Percentiles rank a stretch among this genome's conserved stretches.
These are phyloP conservation scores for Cremastinae sp. DNA, from an alignment of 2,888 invertebrate species.

Conservation along the genomic window DNA sequence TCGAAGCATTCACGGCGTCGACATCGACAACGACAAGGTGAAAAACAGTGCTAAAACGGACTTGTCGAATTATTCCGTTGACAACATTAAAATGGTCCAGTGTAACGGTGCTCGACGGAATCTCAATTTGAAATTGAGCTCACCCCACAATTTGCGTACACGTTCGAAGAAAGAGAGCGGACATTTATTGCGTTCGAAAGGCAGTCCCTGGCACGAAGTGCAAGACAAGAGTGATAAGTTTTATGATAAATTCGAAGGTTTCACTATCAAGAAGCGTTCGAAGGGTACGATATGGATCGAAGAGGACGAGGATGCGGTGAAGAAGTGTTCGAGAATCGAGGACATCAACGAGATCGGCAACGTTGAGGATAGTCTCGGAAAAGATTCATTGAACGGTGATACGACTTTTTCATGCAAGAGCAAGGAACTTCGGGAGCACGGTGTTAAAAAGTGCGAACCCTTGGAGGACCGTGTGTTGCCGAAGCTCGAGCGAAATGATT, in stretches of 20 bases:
- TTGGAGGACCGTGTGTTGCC: constrained; percentile 49
- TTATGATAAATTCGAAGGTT: constrained; percentile 76
- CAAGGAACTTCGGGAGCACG: constrained; percentile 57
- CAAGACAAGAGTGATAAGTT: constrained; percentile 72
- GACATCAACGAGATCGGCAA: constrained; percentile 60
- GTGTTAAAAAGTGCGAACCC: constrained; percentile 44
- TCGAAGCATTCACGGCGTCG: constrained; percentile 70
- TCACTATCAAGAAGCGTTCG: constrained; percentile 76
- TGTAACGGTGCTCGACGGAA: constrained; percentile 77
- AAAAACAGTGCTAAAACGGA: constrained; percentile 68
- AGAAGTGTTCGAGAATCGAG: constrained; percentile 65
- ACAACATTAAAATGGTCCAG: constrained; percentile 77
- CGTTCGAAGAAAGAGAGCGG: constrained; percentile 78
- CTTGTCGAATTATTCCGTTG: constrained; percentile 68
- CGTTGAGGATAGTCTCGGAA: constrained; percentile 23
- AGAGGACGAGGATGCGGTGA: constrained; percentile 71
- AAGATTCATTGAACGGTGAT: constrained; percentile 37
- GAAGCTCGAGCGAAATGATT: constrained; percentile 55
- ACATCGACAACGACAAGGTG: constrained; percentile 70
- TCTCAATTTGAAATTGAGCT: constrained; percentile 73
- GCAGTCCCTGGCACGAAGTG: constrained; percentile 75
- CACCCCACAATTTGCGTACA: constrained; percentile 77
- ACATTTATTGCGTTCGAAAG: constrained; percentile 77
- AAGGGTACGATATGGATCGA: constrained; percentile 79
- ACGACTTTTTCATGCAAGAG: constrained; percentile 47